Evolutionary conservation across 2,888 invertebrate species (phyloP).

Genomic region (Eristalis intricaria): DNA sequence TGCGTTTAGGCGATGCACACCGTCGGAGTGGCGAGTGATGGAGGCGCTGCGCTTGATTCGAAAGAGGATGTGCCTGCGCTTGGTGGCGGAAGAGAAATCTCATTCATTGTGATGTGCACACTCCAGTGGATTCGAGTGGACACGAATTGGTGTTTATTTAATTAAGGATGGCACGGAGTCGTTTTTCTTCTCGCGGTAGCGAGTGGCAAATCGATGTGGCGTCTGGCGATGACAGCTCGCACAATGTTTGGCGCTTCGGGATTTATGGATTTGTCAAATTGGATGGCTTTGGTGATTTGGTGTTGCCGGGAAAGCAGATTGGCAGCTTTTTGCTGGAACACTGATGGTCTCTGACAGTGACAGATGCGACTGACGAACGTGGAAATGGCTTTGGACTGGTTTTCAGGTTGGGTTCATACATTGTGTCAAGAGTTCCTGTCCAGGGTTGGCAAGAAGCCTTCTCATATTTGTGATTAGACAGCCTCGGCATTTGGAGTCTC

Average conservation of each 20-base stretch:
- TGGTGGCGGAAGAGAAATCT: not conserved
- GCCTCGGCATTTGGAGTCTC: no score
- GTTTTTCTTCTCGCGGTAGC: not conserved
- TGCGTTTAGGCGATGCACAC: constrained; percentile 15
- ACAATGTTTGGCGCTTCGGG: not conserved
- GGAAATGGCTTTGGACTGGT: no score
- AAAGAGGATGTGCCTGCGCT: not conserved
- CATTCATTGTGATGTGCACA: not conserved
- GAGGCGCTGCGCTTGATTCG: not conserved
- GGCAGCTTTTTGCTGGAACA: not conserved
- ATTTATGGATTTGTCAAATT: not conserved
- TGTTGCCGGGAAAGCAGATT: not conserved
- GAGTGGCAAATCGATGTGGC: not conserved
- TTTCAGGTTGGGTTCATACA: no score
- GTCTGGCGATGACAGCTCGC: not conserved
- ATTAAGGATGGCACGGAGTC: not conserved
- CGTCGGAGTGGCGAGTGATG: not conserved
- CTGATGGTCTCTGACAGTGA: no score
- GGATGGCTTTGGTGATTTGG: not conserved
- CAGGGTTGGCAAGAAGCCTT: no score
- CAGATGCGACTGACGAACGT: no score
- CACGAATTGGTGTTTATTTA: not conserved
- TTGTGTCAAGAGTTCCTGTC: no score
- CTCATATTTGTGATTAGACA: no score
- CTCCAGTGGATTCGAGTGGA: not conserved